These are phyloP conservation scores for Cottus gobio DNA, from an alignment of 2,113 vertebrate species.

Conservation along the genomic window DNA sequence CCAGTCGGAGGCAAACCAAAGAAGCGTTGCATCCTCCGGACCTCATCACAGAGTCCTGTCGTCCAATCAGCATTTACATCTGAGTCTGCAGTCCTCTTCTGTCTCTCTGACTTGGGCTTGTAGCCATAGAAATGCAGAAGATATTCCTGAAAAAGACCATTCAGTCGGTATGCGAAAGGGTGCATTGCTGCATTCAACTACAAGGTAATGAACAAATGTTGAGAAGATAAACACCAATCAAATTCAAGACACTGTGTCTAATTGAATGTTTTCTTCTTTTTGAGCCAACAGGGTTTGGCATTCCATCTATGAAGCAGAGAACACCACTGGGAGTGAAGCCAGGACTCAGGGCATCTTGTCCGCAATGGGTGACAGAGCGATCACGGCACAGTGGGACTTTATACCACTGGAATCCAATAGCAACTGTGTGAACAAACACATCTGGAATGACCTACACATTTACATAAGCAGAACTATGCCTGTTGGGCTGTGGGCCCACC, in stretches of 20 bases:
- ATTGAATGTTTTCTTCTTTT: background rate
- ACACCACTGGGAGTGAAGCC: too few relatives aligned
- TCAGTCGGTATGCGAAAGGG: background rate
- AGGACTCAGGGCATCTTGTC: conserved; percentile 79
- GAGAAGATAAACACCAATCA: background rate
- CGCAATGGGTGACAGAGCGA: conserved; percentile 62
- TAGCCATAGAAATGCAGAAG: conserved; percentile 67
- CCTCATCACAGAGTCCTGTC: conserved; percentile 35
- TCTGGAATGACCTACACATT: too few relatives aligned
- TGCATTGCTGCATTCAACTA: background rate
- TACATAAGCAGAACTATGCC: too few relatives aligned
- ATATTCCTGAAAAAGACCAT: conserved; percentile 61
- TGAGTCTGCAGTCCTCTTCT: conserved; percentile 28
- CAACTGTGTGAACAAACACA: too few relatives aligned
- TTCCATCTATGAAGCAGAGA: too few relatives aligned
- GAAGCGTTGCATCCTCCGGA: conserved; percentile 70
- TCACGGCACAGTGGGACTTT: conserved; percentile 87
- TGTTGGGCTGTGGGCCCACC: too few relatives aligned
- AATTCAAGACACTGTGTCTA: background rate
- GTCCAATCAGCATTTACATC: background rate
- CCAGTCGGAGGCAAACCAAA: conserved; percentile 72
- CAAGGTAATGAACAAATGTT: background rate
- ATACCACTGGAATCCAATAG: conserved; percentile 89
- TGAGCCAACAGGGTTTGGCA: background rate
- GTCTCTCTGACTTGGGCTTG: conserved; percentile 27